Evolutionary conservation across 2,113 vertebrate genomes (phyloP).

Genomic region (Strigops habroptila): DNA sequence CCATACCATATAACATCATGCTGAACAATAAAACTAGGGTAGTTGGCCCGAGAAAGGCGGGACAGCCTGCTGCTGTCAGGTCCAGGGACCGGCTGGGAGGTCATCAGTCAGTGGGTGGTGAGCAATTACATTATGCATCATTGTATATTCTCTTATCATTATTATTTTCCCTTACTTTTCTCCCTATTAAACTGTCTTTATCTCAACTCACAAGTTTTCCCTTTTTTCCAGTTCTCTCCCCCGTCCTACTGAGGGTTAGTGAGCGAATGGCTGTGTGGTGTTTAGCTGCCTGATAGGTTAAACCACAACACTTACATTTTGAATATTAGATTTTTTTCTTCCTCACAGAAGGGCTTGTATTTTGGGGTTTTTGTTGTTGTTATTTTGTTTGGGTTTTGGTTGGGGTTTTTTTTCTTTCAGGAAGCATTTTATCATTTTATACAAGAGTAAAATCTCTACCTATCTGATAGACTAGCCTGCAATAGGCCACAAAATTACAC

Average conservation of each 20-base stretch:
- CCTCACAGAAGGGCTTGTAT: not conserved
- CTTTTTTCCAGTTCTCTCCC: not conserved
- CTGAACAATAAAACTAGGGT: not conserved
- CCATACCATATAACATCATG: not conserved
- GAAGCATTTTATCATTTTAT: not conserved
- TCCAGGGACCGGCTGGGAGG: not conserved
- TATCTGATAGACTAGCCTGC: not conserved
- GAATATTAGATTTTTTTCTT: not conserved
- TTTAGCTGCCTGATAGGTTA: not conserved
- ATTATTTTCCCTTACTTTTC: not conserved
- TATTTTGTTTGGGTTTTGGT: not conserved
- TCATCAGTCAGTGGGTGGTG: accelerated
- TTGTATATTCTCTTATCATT: not conserved
- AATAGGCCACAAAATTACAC: not conserved
- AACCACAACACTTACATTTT: not conserved
- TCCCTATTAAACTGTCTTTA: not conserved
- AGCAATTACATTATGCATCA: not conserved
- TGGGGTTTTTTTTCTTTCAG: not conserved
- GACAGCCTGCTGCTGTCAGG: not conserved
- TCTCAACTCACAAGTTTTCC: not conserved
- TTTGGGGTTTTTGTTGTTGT: not conserved
- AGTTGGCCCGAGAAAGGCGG: not conserved
- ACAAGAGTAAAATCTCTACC: not conserved
- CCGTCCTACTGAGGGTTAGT: not conserved
- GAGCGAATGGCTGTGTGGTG: not conserved